Conservation (phyloP, 1,140 invertebrate species). For the Pseudachorutes palmiensis region DNA sequence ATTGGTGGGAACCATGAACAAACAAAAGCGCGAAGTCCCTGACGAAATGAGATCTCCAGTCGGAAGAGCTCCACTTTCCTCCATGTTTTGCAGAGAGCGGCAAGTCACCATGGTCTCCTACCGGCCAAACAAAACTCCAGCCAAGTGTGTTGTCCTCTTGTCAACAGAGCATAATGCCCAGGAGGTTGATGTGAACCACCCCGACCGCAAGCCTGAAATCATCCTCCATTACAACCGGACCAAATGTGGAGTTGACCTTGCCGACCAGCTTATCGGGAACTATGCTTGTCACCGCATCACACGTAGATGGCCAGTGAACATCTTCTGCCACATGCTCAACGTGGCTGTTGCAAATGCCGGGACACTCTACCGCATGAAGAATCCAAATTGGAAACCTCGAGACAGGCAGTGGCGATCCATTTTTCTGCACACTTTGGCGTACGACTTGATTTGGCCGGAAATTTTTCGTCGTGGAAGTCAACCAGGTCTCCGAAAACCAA, state of each 20-base stretch:
- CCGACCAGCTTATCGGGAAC: neutral
- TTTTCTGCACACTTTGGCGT: neutral
- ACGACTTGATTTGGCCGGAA: neutral
- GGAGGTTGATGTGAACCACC: neutral
- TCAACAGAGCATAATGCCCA: slow-evolving; percentile 3
- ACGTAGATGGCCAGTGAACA: slow-evolving; percentile 8
- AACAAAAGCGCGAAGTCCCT: neutral
- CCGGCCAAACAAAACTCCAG: neutral
- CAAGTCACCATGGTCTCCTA: neutral
- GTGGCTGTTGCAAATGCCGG: neutral
- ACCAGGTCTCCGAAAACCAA: neutral
- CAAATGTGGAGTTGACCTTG: slow-evolving; percentile 11
- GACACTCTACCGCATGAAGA: neutral
- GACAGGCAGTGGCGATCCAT: neutral
- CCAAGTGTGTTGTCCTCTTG: slow-evolving; percentile 1
- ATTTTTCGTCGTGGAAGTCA: neutral
- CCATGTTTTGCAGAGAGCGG: neutral
- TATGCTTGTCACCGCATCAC: neutral
- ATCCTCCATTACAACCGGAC: slow-evolving; percentile 11
- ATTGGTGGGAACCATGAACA: neutral
- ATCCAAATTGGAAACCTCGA: neutral
- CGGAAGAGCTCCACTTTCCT: neutral
- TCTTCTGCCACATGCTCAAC: neutral
- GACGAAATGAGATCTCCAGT: neutral
- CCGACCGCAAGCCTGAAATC: slow-evolving; percentile 12